Evolutionary conservation across 2,113 vertebrate species (phyloP), one percentile per base, ranked within the genome.

Genomic region (Zosterops pallidus): DNA sequence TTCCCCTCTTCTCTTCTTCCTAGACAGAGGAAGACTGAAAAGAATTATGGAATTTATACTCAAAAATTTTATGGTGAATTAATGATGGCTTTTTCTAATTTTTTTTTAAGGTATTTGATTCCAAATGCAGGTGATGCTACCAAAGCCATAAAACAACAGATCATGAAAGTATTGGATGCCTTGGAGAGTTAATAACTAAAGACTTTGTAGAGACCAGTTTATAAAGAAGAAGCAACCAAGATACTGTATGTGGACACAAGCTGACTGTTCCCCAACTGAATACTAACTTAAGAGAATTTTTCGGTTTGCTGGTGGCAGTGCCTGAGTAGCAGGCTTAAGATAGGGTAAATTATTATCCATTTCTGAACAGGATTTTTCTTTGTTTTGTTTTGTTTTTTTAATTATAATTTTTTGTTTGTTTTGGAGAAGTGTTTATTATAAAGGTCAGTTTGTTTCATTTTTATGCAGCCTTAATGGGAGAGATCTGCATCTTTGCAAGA

Each of bases 91-190:
- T 94, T 93, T 74, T 80, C 85, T 59, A 53, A 39, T 84, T 84
- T 50, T 83, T 83, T 86, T 86, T 68, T 25, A 94, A 99, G 99
- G 94, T 99, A 99, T 97, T 98, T 99, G 97, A 99, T 99, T 97
- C 99, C 99, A 94, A 99, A 99, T 72, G 99, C 99, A 31, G 99
- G 99, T 49, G 99, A 99, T 62, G 99, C 99, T 95, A 99, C 99
- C 88, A 99, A 99, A 98, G 99, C 98, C 97, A 99, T 99, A 97
- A 99, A 99, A 97, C 99, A 99, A 97, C 99, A 99, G 98, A 99
- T 99, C 97, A 99, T 99, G 99, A 99, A 99, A 97, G 99, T 99
- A 91, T 98, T 99, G 60, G 99, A 99, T 89, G 99, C 99, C 75
- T 98, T 99, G 97, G 99, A 99, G 97, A 99, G 98, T 97, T 99